phyloP scores from a whole-genome alignment of 2,797 vertebrate genomes.

The Pristis pectinata region DNA sequence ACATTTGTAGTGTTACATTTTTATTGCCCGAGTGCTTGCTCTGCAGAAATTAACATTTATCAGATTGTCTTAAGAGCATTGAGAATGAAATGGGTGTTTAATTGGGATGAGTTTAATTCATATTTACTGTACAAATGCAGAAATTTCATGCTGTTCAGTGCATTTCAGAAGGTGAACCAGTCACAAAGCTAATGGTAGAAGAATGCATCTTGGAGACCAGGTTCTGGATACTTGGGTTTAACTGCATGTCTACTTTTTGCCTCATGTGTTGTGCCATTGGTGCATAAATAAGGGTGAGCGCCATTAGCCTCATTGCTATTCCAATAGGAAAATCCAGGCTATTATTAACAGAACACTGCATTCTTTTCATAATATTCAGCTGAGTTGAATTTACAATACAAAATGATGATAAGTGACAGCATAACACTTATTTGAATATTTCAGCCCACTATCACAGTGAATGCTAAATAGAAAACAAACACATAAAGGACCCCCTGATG shows the following conservation, averaged over 20 bases:
- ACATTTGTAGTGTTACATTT: too few species aligned
- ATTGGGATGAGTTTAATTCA: not conserved
- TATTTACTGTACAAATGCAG: not conserved
- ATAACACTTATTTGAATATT: constrained; percentile 20
- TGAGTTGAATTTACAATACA: not conserved
- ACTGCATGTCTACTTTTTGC: not conserved
- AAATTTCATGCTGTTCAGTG: not conserved
- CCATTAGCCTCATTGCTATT: not conserved
- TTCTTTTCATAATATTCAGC: not conserved
- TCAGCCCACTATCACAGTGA: not conserved
- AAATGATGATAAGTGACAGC: constrained; percentile 2
- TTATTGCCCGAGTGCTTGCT: not conserved
- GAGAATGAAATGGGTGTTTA: not conserved
- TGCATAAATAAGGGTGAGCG: not conserved
- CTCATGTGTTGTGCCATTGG: not conserved
- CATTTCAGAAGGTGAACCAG: not conserved
- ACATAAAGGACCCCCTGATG: not conserved
- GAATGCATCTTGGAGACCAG: not conserved
- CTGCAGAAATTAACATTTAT: not conserved
- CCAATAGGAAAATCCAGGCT: not conserved
- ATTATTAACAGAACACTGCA: not conserved
- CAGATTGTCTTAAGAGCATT: not conserved
- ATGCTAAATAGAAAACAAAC: constrained; percentile 5
- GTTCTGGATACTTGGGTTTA: constrained; percentile 2
- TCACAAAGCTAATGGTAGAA: not conserved